These are phyloP conservation scores for Sinocyclocheilus maitianheensis DNA, from an alignment of 2,113 vertebrate species.

Conservation along the genomic window DNA sequence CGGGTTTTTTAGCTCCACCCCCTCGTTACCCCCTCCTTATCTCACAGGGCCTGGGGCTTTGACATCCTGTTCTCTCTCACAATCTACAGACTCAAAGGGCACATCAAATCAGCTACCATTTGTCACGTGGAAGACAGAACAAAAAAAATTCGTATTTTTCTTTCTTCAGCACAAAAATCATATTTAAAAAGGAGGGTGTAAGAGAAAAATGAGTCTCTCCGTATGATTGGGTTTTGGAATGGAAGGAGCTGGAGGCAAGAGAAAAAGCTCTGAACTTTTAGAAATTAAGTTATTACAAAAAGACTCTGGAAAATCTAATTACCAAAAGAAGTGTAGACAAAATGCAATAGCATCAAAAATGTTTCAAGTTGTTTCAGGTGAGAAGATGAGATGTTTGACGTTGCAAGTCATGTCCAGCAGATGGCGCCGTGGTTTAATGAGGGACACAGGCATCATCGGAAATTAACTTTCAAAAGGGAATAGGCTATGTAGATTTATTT, in stretches of 20 bases:
- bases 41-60: constrained; percentile 37
- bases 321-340: constrained; percentile 15
- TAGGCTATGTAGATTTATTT: constrained; percentile 1
- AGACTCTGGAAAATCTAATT: constrained; percentile 15
- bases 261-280: constrained; percentile 22
- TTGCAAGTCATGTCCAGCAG: constrained; percentile 14
- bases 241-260: neutral
- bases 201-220: neutral
- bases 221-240: constrained; percentile 21
- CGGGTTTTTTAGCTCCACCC: constrained; percentile 37
- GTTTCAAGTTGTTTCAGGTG: constrained; percentile 16
- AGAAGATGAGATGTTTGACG: neutral
- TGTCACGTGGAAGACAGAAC: constrained; percentile 54
- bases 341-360: constrained; percentile 37
- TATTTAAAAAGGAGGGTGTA: constrained; percentile 11
- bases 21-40: constrained; percentile 34
- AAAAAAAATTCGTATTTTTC: constrained; percentile 45
- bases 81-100: constrained; percentile 46
- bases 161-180: constrained; percentile 29
- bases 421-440: constrained; percentile 23
- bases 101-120: constrained; percentile 55
- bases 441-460: neutral
- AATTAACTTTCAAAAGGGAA: neutral
- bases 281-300: constrained; percentile 38
- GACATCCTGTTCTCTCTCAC: constrained; percentile 51